Evolutionary conservation across 2,797 vertebrate genomes (phyloP).

Genomic region (Podarcis siculus): DNA sequence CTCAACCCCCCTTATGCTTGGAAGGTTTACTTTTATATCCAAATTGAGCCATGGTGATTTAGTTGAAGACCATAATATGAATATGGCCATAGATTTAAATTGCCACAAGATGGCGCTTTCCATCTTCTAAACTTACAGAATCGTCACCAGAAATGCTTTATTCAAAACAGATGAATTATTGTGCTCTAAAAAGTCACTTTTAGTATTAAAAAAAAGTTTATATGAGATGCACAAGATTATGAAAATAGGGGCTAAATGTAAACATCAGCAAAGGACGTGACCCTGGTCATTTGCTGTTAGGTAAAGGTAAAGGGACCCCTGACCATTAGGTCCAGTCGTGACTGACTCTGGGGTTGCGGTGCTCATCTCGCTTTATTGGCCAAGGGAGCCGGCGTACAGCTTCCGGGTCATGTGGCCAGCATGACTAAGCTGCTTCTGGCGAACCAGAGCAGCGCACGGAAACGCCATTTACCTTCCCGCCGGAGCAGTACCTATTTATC

Average conservation of each 20-base stretch:
- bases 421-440: too few species aligned
- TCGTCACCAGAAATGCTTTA: not conserved
- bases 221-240: not conserved
- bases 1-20: not conserved
- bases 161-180: not conserved
- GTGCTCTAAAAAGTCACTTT: not conserved
- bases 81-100: constrained; percentile 30
- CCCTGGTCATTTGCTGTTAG: not conserved
- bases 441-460: too few species aligned
- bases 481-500: too few species aligned
- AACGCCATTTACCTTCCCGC: too few species aligned
- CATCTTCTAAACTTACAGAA: constrained; percentile 64
- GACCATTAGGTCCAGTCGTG: too few species aligned
- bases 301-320: too few species aligned
- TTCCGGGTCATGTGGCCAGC: too few species aligned
- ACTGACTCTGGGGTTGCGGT: too few species aligned
- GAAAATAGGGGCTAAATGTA: not conserved
- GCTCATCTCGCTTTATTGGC: too few species aligned
- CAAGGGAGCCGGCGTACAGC: too few species aligned
- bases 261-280: not conserved
- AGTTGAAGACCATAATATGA: not conserved
- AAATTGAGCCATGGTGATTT: not conserved
- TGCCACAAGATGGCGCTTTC: constrained; percentile 82
- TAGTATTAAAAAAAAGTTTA: not conserved
- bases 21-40: not conserved